These are phyloP conservation scores for Megalops cyprinoides DNA, from an alignment of 2,797 vertebrate genomes.

Conservation along the genomic window DNA sequence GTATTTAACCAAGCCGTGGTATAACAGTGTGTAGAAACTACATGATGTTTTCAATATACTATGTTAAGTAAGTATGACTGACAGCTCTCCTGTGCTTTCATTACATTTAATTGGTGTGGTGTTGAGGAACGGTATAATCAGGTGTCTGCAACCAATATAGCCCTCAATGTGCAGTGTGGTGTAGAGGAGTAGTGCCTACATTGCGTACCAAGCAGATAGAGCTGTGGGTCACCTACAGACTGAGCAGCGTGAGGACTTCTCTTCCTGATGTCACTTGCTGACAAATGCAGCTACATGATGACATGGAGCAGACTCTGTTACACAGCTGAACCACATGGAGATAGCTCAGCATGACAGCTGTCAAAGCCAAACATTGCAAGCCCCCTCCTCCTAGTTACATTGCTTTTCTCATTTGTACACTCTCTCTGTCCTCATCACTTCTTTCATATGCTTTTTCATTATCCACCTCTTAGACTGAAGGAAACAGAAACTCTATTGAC, in stretches of 20 bases:
- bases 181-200: neutral
- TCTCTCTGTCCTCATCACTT: constrained; percentile 11
- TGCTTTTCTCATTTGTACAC: neutral
- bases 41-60: neutral
- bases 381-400: neutral
- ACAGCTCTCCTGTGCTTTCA: too few relatives aligned
- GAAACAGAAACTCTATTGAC: neutral
- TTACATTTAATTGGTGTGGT: neutral
- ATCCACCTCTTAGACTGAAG: neutral
- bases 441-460: neutral
- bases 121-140: neutral
- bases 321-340: too few relatives aligned
- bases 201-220: neutral
- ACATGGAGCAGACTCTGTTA: constrained; percentile 47
- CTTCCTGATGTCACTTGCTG: constrained; percentile 44
- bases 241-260: neutral
- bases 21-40: neutral
- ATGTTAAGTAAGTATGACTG: neutral
- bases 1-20: neutral
- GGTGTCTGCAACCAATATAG: neutral
- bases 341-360: constrained; percentile 70
- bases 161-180: neutral
- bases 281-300: constrained; percentile 69
- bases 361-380: constrained; percentile 10
- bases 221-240: neutral